These are phyloP conservation scores for Ciconia maguari DNA, from an alignment of 2,113 vertebrate genomes.

Conservation along the genomic window DNA sequence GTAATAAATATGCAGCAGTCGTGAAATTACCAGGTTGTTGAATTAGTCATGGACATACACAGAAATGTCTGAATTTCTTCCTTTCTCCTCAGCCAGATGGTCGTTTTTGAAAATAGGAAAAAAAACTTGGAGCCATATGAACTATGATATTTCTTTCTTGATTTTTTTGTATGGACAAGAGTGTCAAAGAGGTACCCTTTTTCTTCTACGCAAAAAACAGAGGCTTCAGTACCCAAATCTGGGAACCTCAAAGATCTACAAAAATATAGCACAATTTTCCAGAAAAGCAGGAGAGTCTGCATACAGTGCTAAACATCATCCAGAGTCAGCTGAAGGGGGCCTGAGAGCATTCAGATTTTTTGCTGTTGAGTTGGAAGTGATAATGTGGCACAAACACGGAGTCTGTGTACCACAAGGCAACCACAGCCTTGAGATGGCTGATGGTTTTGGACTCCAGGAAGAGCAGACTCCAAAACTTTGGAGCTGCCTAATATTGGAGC, in stretches of 20 bases:
- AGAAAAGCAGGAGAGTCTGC: not conserved
- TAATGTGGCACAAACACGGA: not conserved
- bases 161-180: not conserved
- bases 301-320: not conserved
- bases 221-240: not conserved
- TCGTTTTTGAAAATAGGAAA: not conserved
- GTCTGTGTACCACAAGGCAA: not conserved
- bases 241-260: not conserved
- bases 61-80: not conserved
- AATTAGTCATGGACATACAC: not conserved
- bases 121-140: not conserved
- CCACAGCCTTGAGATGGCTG: not conserved
- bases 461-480: not conserved
- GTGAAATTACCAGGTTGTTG: not conserved
- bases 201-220: not conserved
- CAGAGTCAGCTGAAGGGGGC: not conserved
- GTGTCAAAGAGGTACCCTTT: not conserved
- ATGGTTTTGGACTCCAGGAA: not conserved
- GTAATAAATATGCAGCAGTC: not conserved
- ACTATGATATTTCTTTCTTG: not conserved
- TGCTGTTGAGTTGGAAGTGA: not conserved
- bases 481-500: not conserved
- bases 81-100: not conserved
- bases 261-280: not conserved
- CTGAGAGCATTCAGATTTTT: not conserved